Conservation (phyloP, 2,888 invertebrate genomes). For the Branchellion lobata region DNA sequence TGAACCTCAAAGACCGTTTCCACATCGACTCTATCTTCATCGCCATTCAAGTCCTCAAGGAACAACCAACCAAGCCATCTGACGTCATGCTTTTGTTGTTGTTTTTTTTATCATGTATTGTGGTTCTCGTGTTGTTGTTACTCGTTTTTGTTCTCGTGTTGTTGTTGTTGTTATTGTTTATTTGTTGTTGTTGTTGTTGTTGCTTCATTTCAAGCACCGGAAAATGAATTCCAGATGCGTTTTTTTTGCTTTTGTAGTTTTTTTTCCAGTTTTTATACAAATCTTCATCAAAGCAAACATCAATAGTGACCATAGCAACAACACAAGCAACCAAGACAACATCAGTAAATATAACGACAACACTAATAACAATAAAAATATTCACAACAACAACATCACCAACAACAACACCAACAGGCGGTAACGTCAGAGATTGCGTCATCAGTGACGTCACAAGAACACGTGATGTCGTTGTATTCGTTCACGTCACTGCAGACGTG, state of each 20-base stretch:
- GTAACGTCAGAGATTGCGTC: not conserved
- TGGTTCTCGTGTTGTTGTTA: too few species aligned
- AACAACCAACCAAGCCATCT: not conserved
- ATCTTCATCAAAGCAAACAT: too few species aligned
- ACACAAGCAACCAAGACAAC: not conserved
- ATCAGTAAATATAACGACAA: not conserved
- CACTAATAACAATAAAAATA: not conserved
- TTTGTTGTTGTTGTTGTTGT: not conserved
- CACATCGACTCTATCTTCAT: constrained; percentile 72
- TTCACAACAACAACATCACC: not conserved
- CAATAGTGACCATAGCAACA: too few species aligned
- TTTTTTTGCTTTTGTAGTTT: too few species aligned
- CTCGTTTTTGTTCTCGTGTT: too few species aligned
- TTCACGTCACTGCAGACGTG: constrained; percentile 72
- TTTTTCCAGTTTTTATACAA: too few species aligned
- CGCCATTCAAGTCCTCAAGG: constrained; percentile 69
- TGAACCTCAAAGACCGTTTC: constrained; percentile 75
- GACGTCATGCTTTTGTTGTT: too few species aligned
- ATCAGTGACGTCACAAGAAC: constrained; percentile 52
- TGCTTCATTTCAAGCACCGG: not conserved
- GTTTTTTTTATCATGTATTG: too few species aligned
- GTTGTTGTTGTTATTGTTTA: too few species aligned
- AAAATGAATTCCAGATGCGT: too few species aligned
- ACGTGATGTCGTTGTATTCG: constrained; percentile 69
- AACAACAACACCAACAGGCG: not conserved